phyloP scores from a whole-genome alignment of 2,113 vertebrate species.

The Pterocles gutturalis region DNA sequence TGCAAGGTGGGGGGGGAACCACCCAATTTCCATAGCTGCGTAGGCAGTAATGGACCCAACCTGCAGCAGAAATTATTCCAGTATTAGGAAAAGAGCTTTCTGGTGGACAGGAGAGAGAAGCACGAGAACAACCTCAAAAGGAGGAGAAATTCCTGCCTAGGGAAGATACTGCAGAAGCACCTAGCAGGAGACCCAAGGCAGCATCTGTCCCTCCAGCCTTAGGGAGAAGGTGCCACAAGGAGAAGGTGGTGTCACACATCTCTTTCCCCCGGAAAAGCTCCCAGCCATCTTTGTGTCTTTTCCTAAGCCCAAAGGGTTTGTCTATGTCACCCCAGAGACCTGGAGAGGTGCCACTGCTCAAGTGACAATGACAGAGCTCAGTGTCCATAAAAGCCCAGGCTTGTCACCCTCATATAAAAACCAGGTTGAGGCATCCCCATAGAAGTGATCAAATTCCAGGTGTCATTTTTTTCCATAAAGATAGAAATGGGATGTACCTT shows the following conservation, averaged over 20 bases:
- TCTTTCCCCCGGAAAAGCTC: neutral
- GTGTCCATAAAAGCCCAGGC: neutral
- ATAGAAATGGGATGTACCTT: neutral
- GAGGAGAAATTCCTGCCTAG: neutral
- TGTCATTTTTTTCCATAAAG: neutral
- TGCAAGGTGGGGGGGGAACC: neutral
- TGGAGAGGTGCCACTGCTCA: neutral
- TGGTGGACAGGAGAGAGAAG: neutral
- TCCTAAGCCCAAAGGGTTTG: neutral
- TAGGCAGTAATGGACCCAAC: accelerated
- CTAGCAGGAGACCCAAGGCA: neutral
- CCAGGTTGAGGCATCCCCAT: neutral
- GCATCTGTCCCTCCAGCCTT: neutral
- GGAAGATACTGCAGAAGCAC: neutral
- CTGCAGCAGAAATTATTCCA: neutral
- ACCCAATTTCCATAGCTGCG: neutral
- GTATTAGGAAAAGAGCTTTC: neutral
- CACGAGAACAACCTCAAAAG: neutral
- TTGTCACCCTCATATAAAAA: accelerated
- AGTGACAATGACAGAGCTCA: neutral
- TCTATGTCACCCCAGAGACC: neutral
- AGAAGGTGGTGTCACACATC: neutral
- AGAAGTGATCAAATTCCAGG: neutral
- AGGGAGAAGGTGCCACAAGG: neutral
- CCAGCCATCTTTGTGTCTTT: neutral